Evolutionary conservation across 2,888 invertebrate species (phyloP), one percentile per base, ranked within the genome.

Genomic region (Luperina nickerlii): DNA sequence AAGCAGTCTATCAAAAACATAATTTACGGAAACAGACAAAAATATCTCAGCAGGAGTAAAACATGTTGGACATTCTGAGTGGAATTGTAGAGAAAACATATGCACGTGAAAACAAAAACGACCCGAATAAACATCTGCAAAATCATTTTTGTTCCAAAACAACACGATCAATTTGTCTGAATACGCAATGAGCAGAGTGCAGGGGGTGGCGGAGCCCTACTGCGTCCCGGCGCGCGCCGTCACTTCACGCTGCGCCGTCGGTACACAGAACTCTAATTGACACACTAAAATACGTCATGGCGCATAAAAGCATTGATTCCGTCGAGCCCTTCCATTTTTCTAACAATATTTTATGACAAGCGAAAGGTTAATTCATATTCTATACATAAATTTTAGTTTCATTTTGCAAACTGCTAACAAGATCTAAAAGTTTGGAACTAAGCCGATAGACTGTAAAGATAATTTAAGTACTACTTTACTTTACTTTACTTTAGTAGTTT

Each of bases 201-300:
- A 90, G 91, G 89, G 90, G 88, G 89, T 82, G 87, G 89, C 83
- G 88, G 86, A 83, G 84, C 86, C 89, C 88, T 76, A 83, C 87
- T 78, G 88, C 62, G 88, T 87, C 86, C 92, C 91, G 90, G 88
- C 92, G 94, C 85, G 93, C 87, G 88, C 87, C 93, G 93, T 88
- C 92, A 92, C 90, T 93, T 92, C 96, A 94, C 90, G 96, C 96
- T 96, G 96, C 70, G 96, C 85, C 93, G 93, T 94, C 94, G 92
- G 94, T 92, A 96, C 94, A 96, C 96, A 96, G 92, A 94, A 94
- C 95, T 96, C 96, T 96, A 96, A 97, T 96, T 96, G 96, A 96
- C 95, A 96, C 96, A 96, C 96, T 96, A 95, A 95, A 95, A 95
- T 94, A 94, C 94, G 93, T 94, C 94, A 94, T 91, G 89, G 90